Base-by-base conservation (phyloP, 1,140 invertebrate species). In the Plectrocnemia conspersa region DNA sequence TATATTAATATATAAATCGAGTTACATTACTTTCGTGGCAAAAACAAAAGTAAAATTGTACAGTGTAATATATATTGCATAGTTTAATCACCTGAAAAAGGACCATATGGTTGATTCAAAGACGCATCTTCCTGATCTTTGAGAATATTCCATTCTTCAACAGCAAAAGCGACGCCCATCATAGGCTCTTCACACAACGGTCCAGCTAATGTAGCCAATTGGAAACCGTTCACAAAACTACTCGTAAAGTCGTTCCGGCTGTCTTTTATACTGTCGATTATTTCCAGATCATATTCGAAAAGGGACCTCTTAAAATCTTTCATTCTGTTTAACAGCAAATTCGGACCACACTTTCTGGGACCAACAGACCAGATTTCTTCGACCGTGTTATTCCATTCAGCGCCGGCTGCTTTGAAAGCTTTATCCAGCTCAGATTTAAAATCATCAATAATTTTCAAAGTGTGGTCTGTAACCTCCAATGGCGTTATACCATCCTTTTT, bases 121-220 rank as follows among this genome's bases (percentile, higher is more conserved):
- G 68, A 65, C 57, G 67, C 66, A 44, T 79, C 71, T 21, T 77
- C 73, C 22, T 65, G 66, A 5, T 69, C 68, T 42, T 68, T 65
- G 50, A 79, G 76, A 48, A 80, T 70, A 47, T 76, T 75, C 88
- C 89, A 92, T 64, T 87, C 85, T 65, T 94, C 85, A 1, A 97
- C 77, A 56, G 91, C 76, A 71, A 97, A 96, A 50, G 85, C 90
- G 0, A 97, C 90, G 1, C 94, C 94, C 77, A 88, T 89, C 87
- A 97, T 90, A 13, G 93, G 91, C 66, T 98, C 95, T 68, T 97
- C 92, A 74, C 95, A 98, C 15, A 97, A 67, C 3, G 93, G 92
- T 3, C 96, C 95, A 38, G 89, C 82, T 11, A 88, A 70, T 1
- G 90, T 88, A 0, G 92, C 92, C 65, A 98, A 69, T 79, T 98